These are phyloP conservation scores for Probosciger aterrimus DNA, from an alignment of 2,113 vertebrate species.

Conservation along the genomic window DNA sequence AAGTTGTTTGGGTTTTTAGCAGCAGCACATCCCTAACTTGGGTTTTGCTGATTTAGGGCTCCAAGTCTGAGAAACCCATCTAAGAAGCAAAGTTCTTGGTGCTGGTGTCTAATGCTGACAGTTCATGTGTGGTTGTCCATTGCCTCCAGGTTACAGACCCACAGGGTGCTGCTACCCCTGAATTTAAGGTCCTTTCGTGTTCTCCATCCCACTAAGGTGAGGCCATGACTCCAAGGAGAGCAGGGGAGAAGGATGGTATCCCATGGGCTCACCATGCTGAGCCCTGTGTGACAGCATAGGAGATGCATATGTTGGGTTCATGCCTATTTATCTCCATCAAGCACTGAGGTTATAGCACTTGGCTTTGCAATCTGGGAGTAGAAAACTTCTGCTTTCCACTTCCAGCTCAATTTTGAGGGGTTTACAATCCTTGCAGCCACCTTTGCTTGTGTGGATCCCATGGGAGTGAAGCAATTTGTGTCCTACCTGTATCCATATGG, in stretches of 20 bases:
- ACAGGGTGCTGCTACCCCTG: rapidly evolving
- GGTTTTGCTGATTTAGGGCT: not conserved
- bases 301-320: not conserved
- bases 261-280: not conserved
- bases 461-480: not conserved
- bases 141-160: not conserved
- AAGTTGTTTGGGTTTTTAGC: not conserved
- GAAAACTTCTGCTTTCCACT: not conserved
- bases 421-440: not conserved
- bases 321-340: not conserved
- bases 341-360: not conserved
- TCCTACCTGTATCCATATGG: rapidly evolving
- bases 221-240: rapidly evolving
- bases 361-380: not conserved
- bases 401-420: not conserved
- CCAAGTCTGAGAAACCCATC: rapidly evolving
- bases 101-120: not conserved
- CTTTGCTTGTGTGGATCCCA: rapidly evolving
- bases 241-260: no score
- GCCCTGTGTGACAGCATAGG: not conserved
- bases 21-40: not conserved
- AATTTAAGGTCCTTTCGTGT: not conserved
- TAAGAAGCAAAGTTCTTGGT: not conserved
- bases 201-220: not conserved
- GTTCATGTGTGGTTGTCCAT: not conserved